phyloP scores from a whole-genome alignment of 2,888 invertebrate species.

The Ypsolopha sequella region DNA sequence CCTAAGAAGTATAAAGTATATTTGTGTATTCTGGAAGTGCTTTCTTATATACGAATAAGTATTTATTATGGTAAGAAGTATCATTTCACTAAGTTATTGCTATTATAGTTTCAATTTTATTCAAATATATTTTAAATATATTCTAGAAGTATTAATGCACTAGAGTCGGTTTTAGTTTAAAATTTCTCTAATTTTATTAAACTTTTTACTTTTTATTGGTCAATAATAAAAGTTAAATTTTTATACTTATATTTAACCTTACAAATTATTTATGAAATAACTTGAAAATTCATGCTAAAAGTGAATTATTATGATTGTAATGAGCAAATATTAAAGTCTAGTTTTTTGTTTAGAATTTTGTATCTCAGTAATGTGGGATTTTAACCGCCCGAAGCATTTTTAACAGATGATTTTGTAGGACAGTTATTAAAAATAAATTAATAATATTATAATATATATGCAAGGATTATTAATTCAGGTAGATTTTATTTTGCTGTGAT shows the following conservation, averaged over 20 bases:
- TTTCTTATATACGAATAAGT: constrained; percentile 13
- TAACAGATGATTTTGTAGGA: no score
- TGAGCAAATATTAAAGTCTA: background rate
- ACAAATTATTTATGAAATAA: constrained; percentile 36
- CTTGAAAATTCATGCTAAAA: constrained; percentile 40
- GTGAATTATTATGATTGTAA: constrained; percentile 22
- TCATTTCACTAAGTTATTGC: constrained; percentile 42
- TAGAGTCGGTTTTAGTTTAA: constrained; percentile 31
- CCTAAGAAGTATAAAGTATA: background rate
- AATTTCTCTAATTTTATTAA: constrained; percentile 31
- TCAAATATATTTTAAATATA: constrained; percentile 23
- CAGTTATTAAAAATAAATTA: no score
- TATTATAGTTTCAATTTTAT: constrained; percentile 27
- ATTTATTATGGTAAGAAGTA: constrained; percentile 19
- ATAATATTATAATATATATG: no score
- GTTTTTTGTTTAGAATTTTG: no score
- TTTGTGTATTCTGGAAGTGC: constrained; percentile 28
- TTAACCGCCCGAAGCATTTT: no score
- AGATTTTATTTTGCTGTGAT: no score
- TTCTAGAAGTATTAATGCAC: constrained; percentile 42
- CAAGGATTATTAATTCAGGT: no score
- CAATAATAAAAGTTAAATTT: constrained; percentile 48
- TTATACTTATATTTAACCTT: constrained; percentile 27
- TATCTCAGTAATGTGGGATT: no score
- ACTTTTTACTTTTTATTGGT: constrained; percentile 51